Conservation (phyloP, 2,888 invertebrate species). For the Flexamia atlantica region DNA sequence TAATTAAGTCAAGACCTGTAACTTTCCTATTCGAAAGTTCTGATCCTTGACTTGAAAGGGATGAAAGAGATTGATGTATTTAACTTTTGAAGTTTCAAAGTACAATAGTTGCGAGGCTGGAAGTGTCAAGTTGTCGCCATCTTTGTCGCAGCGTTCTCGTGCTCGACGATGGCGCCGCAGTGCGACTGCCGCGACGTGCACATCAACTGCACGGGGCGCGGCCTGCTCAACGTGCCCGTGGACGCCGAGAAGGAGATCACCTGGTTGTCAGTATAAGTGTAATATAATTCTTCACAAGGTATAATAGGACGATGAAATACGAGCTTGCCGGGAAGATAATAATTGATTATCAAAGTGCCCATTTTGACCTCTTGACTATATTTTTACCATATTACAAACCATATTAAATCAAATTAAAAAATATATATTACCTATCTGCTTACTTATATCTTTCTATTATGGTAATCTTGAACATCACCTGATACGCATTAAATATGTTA, state of each 20-base stretch:
- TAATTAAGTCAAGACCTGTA: neutral
- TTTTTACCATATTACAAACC: no score
- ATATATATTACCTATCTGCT: no score
- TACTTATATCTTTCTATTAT: no score
- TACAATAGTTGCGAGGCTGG: neutral
- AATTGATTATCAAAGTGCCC: no score
- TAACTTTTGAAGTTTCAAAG: neutral
- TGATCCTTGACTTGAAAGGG: neutral
- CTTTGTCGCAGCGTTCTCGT: constrained; percentile 72
- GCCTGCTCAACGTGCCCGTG: constrained; percentile 71
- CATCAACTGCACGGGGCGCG: constrained; percentile 74
- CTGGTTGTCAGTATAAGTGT: constrained; percentile 72
- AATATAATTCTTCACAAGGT: no score
- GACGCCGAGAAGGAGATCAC: constrained; percentile 73
- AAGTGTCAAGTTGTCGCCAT: neutral
- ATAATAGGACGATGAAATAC: no score
- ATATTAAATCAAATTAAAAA: no score
- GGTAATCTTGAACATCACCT: no score
- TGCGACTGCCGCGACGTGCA: constrained; percentile 74
- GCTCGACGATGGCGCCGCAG: constrained; percentile 72
- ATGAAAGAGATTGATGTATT: neutral
- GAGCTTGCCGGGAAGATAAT: no score
- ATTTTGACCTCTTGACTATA: no score
- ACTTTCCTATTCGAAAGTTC: neutral
- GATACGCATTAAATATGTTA: no score